Conservation (phyloP, 1,140 invertebrate genomes). For the Cydia pomonella region DNA sequence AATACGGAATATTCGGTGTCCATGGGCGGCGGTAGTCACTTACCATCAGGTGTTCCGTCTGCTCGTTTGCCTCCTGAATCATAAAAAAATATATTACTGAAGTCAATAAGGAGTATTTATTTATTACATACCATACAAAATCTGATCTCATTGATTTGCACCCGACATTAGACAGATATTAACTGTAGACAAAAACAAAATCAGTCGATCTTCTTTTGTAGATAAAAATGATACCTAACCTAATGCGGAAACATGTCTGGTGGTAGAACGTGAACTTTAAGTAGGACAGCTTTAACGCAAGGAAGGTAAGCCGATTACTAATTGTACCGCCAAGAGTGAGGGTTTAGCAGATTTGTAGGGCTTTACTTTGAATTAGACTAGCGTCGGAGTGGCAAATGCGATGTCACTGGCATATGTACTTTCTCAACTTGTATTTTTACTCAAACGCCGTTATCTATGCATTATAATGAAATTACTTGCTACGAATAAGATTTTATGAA, state of each 20-base stretch:
- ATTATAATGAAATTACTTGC: background rate
- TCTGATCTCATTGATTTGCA: no score
- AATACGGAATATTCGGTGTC: no score
- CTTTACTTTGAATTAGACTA: slow-evolving; percentile 4
- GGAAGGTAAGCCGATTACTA: slow-evolving; percentile 30
- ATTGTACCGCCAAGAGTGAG: slow-evolving; percentile 10
- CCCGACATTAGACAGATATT: background rate
- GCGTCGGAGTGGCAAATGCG: background rate
- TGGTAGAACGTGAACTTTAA: slow-evolving; percentile 1
- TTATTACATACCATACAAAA: no score
- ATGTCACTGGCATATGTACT: background rate
- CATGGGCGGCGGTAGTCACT: no score
- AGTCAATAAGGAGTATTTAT: no score
- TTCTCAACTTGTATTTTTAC: background rate
- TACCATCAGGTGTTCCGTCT: no score
- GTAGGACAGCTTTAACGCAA: slow-evolving; percentile 25
- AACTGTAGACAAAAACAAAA: background rate
- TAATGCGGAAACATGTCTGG: background rate
- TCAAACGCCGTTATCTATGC: background rate
- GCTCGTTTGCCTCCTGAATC: no score
- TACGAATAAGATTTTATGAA: no score
- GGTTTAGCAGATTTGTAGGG: slow-evolving; percentile 24
- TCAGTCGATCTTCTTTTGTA: background rate
- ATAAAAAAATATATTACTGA: no score
- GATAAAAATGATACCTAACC: no score